These are phyloP conservation scores for Phrynocephalus guinanensis DNA, from an alignment of 2,797 vertebrate species.

Conservation along the genomic window DNA sequence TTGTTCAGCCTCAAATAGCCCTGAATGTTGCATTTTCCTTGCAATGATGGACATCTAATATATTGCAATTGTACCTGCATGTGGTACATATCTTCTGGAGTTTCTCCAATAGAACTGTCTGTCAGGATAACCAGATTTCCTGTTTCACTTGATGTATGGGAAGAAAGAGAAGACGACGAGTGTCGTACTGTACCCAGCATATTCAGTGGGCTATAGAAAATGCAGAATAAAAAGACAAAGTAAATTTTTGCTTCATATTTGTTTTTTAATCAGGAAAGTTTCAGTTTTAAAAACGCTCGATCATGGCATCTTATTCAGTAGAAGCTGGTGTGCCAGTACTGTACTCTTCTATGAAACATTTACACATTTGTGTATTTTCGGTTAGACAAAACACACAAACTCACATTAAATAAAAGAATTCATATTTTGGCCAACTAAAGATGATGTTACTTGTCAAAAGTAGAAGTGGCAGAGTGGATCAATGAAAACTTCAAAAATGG, in stretches of 20 bases:
- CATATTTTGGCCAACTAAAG: constrained; percentile 14
- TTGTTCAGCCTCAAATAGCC: not conserved
- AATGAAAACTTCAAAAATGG: not conserved
- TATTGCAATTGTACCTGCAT: constrained; percentile 88
- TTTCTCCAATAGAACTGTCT: constrained; percentile 90
- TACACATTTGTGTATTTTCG: constrained; percentile 21
- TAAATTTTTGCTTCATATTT: constrained; percentile 18
- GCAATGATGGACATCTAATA: not conserved
- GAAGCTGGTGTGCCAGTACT: constrained; percentile 33
- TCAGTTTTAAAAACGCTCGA: constrained; percentile 6
- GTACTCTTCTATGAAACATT: not conserved
- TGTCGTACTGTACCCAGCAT: constrained; percentile 93
- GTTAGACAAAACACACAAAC: fast-evolving
- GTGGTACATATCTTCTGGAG: constrained; percentile 92
- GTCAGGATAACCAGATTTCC: constrained; percentile 95
- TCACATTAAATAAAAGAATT: not conserved
- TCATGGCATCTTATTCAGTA: constrained; percentile 29
- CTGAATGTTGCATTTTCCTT: not conserved
- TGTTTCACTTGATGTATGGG: constrained; percentile 94
- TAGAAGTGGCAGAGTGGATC: not conserved
- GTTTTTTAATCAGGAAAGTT: constrained; percentile 38
- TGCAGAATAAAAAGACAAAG: constrained; percentile 25
- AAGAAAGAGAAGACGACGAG: constrained; percentile 96
- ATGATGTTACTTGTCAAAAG: not conserved
- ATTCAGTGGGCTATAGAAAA: constrained; percentile 88